A percentile compares a stretch with the other conserved stretches of the same genome.
Evolutionary conservation across 1,140 invertebrate genomes (phyloP).

Genomic region (Hestina assimilis): DNA sequence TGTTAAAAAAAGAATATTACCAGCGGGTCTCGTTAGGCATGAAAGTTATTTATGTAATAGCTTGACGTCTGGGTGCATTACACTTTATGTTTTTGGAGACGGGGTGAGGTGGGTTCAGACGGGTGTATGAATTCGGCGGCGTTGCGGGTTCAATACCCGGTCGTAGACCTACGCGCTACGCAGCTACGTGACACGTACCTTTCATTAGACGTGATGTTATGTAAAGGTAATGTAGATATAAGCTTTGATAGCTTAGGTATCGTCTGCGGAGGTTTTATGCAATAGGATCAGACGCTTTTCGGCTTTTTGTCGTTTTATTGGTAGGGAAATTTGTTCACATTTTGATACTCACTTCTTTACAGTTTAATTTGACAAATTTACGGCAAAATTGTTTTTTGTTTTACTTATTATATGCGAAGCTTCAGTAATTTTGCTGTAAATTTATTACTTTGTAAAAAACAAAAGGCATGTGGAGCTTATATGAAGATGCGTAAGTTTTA

Average conservation of each 20-base stretch:
- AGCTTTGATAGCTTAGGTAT: constrained; percentile 7
- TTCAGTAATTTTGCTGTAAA: no score
- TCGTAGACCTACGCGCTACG: constrained; percentile 69
- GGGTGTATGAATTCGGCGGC: constrained; percentile 59
- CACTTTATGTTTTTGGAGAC: constrained; percentile 34
- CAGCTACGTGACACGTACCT: constrained; percentile 50
- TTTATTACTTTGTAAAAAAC: no score
- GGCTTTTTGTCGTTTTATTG: neutral
- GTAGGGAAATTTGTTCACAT: no score
- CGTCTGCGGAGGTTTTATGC: constrained; percentile 2
- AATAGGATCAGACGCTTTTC: neutral
- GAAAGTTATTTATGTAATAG: constrained; percentile 28
- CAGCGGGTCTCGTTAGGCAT: constrained; percentile 10
- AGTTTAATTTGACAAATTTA: no score
- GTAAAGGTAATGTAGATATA: constrained; percentile 12
- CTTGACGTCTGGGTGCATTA: constrained; percentile 42
- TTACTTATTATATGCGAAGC: no score
- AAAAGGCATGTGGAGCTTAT: no score
- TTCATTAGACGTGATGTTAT: constrained; percentile 21
- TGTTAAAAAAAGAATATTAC: neutral
- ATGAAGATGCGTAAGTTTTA: no score
- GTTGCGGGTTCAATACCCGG: constrained; percentile 55
- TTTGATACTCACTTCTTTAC: no score
- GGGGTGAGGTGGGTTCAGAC: constrained; percentile 51
- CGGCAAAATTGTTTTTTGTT: no score